Conservation (phyloP, 1,140 invertebrate species). For the Aleiodes sp. region DNA sequence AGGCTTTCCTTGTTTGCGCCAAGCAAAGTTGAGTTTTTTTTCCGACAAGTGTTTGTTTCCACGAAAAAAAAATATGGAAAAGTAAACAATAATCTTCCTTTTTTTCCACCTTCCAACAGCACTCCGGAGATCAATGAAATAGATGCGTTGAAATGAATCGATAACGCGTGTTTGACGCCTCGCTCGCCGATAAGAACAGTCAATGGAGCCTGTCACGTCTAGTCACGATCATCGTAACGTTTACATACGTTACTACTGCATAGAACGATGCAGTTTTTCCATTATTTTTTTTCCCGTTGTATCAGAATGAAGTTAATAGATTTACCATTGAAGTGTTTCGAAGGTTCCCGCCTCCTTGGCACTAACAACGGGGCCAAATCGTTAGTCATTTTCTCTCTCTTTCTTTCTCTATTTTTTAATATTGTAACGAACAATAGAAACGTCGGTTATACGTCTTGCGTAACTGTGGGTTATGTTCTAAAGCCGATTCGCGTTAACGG, state of each 20-base stretch:
- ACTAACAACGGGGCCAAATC: not conserved
- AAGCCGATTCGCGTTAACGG: not conserved
- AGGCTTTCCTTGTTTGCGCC: too few relatives aligned
- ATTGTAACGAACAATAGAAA: not conserved
- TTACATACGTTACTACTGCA: not conserved
- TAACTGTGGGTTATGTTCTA: not conserved
- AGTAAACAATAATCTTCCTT: too few relatives aligned
- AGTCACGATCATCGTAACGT: constrained; percentile 3
- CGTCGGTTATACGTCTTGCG: not conserved
- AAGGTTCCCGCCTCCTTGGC: constrained; percentile 10
- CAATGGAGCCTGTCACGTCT: constrained; percentile 15
- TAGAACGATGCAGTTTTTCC: too few relatives aligned
- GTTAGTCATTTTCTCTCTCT: not conserved
- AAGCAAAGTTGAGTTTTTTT: too few relatives aligned
- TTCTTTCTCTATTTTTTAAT: not conserved
- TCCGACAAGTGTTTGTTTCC: too few relatives aligned
- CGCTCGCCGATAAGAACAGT: not conserved
- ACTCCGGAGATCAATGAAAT: constrained; percentile 3
- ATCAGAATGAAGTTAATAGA: not conserved
- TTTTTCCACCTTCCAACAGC: not conserved
- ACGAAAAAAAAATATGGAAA: too few relatives aligned
- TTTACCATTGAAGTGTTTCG: not conserved
- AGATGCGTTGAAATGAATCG: not conserved
- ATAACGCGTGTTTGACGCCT: not conserved
- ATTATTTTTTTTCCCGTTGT: not conserved